Conservation (phyloP, 2,888 invertebrate species). For the Hypomecis punctinalis region DNA sequence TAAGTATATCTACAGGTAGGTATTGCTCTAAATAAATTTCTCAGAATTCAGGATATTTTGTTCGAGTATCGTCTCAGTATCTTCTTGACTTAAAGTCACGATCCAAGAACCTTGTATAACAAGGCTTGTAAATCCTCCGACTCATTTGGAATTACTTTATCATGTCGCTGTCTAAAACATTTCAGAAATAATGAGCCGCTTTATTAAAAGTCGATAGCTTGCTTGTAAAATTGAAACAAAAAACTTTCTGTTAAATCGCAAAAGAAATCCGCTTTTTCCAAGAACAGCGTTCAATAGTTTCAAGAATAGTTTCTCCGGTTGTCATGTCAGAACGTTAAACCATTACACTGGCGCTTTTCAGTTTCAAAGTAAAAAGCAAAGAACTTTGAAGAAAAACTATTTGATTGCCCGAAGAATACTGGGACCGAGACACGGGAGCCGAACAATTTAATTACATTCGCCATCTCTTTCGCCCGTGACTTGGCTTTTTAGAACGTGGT, state of each 20-base stretch:
- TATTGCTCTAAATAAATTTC: background rate
- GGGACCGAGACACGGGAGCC: constrained; percentile 59
- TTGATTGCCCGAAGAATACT: constrained; percentile 62
- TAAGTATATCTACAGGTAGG: too few relatives aligned
- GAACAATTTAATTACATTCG: constrained; percentile 78
- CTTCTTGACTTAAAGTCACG: constrained; percentile 11
- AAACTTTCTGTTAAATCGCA: constrained; percentile 16
- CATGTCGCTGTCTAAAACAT: constrained; percentile 1
- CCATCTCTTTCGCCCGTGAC: constrained; percentile 63
- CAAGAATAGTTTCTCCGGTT: constrained; percentile 23
- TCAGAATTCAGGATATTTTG: constrained; percentile 1
- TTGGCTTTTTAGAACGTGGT: constrained; percentile 53
- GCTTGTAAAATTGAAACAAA: constrained; percentile 7
- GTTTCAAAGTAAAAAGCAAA: constrained; percentile 58
- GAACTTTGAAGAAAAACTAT: constrained; percentile 66
- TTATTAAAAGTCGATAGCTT: constrained; percentile 5
- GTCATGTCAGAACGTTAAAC: constrained; percentile 48
- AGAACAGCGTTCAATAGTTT: constrained; percentile 10
- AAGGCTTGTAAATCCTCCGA: background rate
- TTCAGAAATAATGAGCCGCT: constrained; percentile 5
- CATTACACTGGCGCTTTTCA: constrained; percentile 49
- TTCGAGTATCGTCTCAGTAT: constrained; percentile 14
- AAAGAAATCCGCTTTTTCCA: constrained; percentile 13
- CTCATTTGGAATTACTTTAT: constrained; percentile 12
- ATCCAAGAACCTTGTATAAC: constrained; percentile 3